Evolutionary conservation across 2,888 invertebrate genomes (phyloP).

Genomic region (Drosophila stalkeri): DNA sequence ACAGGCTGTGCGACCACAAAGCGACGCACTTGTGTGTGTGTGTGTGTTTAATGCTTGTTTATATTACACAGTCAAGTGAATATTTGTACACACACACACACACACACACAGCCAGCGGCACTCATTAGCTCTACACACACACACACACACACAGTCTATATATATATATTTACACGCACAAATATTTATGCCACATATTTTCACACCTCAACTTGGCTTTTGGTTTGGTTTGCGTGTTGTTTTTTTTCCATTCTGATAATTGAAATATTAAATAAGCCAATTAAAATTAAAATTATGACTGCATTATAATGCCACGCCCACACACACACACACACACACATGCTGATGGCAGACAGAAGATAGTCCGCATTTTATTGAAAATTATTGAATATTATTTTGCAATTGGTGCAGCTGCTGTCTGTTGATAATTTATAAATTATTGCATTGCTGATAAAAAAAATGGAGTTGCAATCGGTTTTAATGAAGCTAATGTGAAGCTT

Average conservation of each 20-base stretch:
- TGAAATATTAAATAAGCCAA: constrained; percentile 82
- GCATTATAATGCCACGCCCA: constrained; percentile 62
- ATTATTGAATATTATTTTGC: constrained; percentile 57
- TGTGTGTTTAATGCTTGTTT: constrained; percentile 10
- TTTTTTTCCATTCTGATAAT: constrained; percentile 58
- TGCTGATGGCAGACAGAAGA: constrained; percentile 66
- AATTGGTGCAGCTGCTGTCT: constrained; percentile 41
- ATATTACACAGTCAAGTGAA: constrained; percentile 38
- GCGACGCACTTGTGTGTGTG: neutral
- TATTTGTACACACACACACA: constrained; percentile 1
- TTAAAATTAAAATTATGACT: constrained; percentile 77
- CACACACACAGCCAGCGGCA: constrained; percentile 38
- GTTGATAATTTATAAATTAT: constrained; percentile 78
- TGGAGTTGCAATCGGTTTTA: constrained; percentile 21
- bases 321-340: no score
- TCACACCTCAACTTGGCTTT: constrained; percentile 47
- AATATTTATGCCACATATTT: constrained; percentile 59
- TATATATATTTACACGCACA: neutral
- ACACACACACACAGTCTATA: constrained; percentile 9
- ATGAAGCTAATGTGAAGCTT: constrained; percentile 44
- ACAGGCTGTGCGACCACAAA: constrained; percentile 3
- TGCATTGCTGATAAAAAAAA: constrained; percentile 63
- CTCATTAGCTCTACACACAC: constrained; percentile 57
- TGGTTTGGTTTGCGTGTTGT: neutral
- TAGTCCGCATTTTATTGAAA: constrained; percentile 63